Evolutionary conservation across 1,140 invertebrate genomes (phyloP), one percentile per base, ranked within the genome.

Genomic region (Brachionus paranguensis): DNA sequence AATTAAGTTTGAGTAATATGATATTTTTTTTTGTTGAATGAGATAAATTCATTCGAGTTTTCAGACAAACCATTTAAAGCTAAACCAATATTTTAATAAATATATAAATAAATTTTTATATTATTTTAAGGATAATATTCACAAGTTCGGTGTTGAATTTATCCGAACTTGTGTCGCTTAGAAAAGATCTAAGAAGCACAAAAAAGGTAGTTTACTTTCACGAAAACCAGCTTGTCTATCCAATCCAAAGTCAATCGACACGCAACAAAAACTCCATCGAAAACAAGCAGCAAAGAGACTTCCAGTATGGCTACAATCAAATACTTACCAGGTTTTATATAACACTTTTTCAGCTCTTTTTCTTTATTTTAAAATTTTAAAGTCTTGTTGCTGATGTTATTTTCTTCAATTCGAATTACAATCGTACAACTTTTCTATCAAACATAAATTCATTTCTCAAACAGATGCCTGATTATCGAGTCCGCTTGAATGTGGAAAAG

Each of bases 271-370:
- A 68, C 11, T 0, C 20, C 6, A 68, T 81, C 27, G 68, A 70
- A 50, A 33, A 68, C 10, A 68, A 91, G 3, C 92, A 93, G 86
- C 91, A 93, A 43, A 88, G 93, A 85, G 93, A 94, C 86, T 93
- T 93, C 85, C 93, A 94, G 87, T 94, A 93, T 90, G 93, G 93
- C 1, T 93, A 93, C 76, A 94, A 94, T 89, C 93, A 94, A 88
- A 93, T 94, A 70, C 87, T 93, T 20, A 92, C 93, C 4, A 72
- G 50, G 53, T 78, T 29, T 78, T 27, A 10, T 37, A 37, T 76
- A 7, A 33, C 29, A 33, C 29, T 33, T 53, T 84, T 50, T 29
- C 0, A 20, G 12, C 45, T 33, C 53, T 43, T 83, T 68, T 24
- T 4, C 10, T 79, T 8, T 11, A 60, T 10, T 87, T 84, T 86